Percentiles rank a stretch among this genome's conserved stretches.
phyloP scores from a whole-genome alignment of 2,113 vertebrate species.

The Cavia aperea region DNA sequence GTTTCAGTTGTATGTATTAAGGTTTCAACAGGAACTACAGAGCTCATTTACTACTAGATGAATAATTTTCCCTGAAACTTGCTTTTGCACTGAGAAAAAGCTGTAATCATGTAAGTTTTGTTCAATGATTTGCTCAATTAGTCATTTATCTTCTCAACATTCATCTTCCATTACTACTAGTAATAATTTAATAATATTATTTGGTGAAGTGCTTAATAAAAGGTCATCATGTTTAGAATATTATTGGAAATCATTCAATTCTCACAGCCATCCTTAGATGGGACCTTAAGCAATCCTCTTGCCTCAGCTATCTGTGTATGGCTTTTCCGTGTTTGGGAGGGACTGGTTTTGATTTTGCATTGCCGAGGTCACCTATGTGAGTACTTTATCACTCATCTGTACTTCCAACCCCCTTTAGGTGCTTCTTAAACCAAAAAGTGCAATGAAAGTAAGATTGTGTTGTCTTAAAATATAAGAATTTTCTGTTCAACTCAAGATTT shows the following conservation, averaged over 20 bases:
- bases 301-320: background rate
- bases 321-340: background rate
- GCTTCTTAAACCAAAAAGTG: background rate
- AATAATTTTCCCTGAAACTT: constrained; percentile 19
- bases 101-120: background rate
- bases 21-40: background rate
- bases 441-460: background rate
- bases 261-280: background rate
- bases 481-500: background rate
- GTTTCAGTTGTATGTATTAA: background rate
- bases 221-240: background rate
- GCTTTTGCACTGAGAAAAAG: background rate
- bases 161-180: background rate
- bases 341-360: background rate
- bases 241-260: background rate
- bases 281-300: background rate
- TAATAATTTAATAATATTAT: background rate
- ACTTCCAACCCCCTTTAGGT: background rate
- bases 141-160: background rate
- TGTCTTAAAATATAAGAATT: background rate
- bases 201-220: too few relatives aligned
- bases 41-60: background rate
- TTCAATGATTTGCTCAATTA: background rate
- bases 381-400: background rate
- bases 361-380: background rate